A percentile compares a stretch with the other conserved stretches of the same genome.
Evolutionary conservation across 1,140 invertebrate species (phyloP).

Genomic region (Neodiprion pinetum): DNA sequence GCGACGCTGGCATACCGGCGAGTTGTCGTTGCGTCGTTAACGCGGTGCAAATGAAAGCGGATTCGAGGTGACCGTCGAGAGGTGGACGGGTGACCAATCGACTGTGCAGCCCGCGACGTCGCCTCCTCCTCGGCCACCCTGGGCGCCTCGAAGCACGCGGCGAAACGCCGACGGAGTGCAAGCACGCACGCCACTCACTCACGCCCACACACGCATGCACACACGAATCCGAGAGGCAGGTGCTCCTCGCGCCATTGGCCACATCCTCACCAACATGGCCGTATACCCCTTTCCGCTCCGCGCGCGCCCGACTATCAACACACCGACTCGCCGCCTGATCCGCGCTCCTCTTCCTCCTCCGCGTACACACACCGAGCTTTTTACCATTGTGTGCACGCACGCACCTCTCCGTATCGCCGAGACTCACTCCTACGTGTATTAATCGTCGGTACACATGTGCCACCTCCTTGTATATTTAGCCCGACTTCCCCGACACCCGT

Average conservation of each 20-base stretch:
- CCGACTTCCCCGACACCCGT: too few relatives aligned
- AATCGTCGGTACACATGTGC: too few relatives aligned
- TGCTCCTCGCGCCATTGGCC: conserved; percentile 61
- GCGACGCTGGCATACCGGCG: neutral
- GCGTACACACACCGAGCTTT: neutral
- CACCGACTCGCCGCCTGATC: conserved; percentile 14
- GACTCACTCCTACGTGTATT: too few relatives aligned
- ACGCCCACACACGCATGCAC: conserved; percentile 39
- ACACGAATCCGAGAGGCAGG: conserved; percentile 58
- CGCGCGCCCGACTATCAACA: conserved; percentile 38
- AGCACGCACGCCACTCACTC: conserved; percentile 36
- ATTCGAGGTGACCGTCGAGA: neutral
- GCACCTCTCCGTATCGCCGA: too few relatives aligned
- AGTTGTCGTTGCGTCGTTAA: too few relatives aligned
- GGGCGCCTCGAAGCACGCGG: conserved; percentile 26
- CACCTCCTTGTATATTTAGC: too few relatives aligned
- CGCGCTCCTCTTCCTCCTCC: neutral
- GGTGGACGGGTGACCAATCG: neutral
- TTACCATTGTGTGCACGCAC: too few relatives aligned
- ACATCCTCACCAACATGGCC: conserved; percentile 59
- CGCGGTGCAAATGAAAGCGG: neutral
- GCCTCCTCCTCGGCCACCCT: conserved; percentile 15
- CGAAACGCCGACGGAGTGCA: conserved; percentile 20
- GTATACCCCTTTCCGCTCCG: conserved; percentile 55
- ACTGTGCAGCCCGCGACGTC: neutral